Evolutionary conservation across 2,113 vertebrate genomes (phyloP).

Genomic region (Chauna torquata): DNA sequence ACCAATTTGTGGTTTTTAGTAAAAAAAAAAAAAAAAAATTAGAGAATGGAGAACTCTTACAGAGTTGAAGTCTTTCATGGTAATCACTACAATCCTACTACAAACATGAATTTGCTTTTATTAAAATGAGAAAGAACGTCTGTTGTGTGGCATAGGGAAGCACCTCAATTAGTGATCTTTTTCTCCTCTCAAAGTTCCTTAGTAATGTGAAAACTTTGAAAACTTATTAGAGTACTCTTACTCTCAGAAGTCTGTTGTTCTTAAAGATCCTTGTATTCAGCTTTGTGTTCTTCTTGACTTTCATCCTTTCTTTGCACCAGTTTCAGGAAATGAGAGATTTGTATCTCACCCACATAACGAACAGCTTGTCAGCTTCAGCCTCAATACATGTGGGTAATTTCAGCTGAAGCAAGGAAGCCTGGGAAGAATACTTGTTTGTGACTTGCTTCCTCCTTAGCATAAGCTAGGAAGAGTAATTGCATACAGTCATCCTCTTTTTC

Average conservation of each 20-base stretch:
- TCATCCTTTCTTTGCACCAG: background rate
- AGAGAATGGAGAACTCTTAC: background rate
- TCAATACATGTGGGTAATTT: slow-evolving; percentile 27
- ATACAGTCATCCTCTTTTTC: background rate
- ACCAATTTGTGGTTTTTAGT: background rate
- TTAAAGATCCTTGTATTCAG: background rate
- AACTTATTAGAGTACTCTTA: background rate
- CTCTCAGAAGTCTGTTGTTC: background rate
- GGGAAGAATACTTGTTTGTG: slow-evolving; percentile 24
- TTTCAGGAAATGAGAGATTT: slow-evolving; percentile 46
- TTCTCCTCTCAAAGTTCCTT: background rate
- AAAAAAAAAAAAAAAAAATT: background rate
- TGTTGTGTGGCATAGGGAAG: rapidly evolving
- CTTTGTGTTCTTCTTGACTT: background rate
- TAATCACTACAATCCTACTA: background rate
- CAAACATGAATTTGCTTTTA: background rate
- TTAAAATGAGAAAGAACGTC: background rate
- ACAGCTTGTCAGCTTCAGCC: slow-evolving; percentile 21
- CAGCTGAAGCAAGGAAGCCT: background rate
- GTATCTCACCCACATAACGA: slow-evolving; percentile 6
- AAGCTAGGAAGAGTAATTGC: background rate
- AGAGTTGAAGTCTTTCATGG: background rate
- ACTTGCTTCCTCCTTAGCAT: background rate
- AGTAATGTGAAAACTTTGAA: background rate
- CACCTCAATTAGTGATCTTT: background rate